Conservation (phyloP, 1,140 invertebrate genomes). For the Lasioglossum baleicum region DNA sequence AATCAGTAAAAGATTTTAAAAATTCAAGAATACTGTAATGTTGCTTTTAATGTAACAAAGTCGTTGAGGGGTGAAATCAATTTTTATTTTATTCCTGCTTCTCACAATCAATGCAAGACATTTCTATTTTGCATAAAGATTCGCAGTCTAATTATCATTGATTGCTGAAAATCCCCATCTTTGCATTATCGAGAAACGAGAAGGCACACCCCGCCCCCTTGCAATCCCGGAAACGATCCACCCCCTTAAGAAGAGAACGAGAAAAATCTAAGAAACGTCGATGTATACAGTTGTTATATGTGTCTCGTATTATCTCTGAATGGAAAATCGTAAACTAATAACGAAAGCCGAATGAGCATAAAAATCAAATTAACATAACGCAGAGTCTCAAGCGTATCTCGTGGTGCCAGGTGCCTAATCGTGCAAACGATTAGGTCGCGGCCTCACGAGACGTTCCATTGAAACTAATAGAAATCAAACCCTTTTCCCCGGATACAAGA, state of each 20-base stretch:
- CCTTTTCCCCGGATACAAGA: constrained; percentile 45
- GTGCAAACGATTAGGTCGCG: constrained; percentile 29
- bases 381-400: constrained; percentile 49
- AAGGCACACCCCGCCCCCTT: too few relatives aligned
- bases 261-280: constrained; percentile 15
- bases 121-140: too few relatives aligned
- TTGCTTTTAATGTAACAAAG: too few relatives aligned
- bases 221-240: background rate
- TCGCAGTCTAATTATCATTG: too few relatives aligned
- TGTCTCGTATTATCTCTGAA: constrained; percentile 57
- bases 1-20: too few relatives aligned
- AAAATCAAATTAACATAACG: constrained; percentile 66
- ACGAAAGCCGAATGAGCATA: constrained; percentile 63
- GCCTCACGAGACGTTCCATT: constrained; percentile 37
- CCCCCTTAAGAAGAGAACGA: constrained; percentile 19
- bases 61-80: too few relatives aligned
- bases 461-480: constrained; percentile 56
- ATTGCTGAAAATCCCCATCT: too few relatives aligned
- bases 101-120: too few relatives aligned
- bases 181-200: too few relatives aligned
- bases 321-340: constrained; percentile 55
- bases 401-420: constrained; percentile 28
- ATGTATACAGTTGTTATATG: constrained; percentile 52
- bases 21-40: too few relatives aligned
- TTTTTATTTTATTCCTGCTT: too few relatives aligned